phyloP scores from a whole-genome alignment of 2,113 vertebrate genomes.

The Indri indri region DNA sequence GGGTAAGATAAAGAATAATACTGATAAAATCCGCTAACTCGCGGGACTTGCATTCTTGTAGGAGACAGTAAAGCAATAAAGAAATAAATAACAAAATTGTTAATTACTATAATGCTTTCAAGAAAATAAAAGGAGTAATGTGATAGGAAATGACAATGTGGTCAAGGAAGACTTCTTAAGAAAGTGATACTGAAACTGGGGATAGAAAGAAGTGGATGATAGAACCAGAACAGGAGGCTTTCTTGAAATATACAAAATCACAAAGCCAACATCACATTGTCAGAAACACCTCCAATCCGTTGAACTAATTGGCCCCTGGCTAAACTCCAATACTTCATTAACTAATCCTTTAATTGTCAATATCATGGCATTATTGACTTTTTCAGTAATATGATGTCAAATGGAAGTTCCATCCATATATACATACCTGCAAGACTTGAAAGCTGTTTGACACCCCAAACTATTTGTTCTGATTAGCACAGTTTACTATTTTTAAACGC shows the following conservation, averaged over 20 bases:
- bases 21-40: neutral
- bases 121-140: neutral
- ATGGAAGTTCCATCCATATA: neutral
- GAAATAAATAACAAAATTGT: neutral
- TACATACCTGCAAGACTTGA: neutral
- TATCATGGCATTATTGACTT: neutral
- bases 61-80: neutral
- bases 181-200: neutral
- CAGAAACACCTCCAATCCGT: neutral
- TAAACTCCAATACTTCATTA: neutral
- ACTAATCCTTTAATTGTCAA: too few species aligned
- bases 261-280: neutral
- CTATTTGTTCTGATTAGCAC: neutral
- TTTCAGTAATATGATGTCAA: neutral
- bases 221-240: neutral
- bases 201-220: neutral
- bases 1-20: neutral
- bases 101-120: neutral
- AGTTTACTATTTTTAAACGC: conserved; percentile 51
- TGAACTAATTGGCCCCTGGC: neutral
- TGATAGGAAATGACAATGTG: neutral
- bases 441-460: neutral
- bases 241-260: neutral
- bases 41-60: too few species aligned
- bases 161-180: neutral